Percentiles rank a stretch among this genome's conserved stretches.
These are phyloP conservation scores for Tragelaphus scriptus DNA, from an alignment of 2,113 vertebrate species.

Conservation along the genomic window DNA sequence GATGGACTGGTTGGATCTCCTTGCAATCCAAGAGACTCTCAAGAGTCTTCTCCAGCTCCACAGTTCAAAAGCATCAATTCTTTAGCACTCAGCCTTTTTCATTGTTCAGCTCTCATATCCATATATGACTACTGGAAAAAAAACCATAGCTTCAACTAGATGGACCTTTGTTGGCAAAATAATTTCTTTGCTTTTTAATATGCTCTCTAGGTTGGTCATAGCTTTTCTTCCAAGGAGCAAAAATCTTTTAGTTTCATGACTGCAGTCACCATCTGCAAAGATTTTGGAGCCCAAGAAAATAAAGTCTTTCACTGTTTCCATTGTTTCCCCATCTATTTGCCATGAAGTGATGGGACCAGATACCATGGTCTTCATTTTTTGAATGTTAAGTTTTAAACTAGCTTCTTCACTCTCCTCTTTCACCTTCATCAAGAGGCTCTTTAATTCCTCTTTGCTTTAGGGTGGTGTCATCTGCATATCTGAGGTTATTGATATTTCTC, in stretches of 20 bases:
- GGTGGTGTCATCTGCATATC: neutral
- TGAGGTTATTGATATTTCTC: neutral
- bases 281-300: neutral
- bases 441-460: neutral
- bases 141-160: neutral
- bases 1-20: neutral
- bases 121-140: neutral
- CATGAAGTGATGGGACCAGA: neutral
- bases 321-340: neutral
- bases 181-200: neutral
- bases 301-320: neutral
- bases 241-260: neutral
- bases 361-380: neutral
- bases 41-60: neutral
- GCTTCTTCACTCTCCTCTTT: neutral
- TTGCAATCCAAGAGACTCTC: neutral
- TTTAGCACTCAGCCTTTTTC: neutral
- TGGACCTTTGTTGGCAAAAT: rapidly evolving
- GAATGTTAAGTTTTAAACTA: neutral
- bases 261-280: neutral
- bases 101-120: neutral
- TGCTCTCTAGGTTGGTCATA: neutral
- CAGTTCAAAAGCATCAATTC: neutral
- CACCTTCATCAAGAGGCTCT: neutral
- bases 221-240: neutral